Percentiles rank a stretch among this genome's conserved stretches.
phyloP scores from a whole-genome alignment of 2,113 vertebrate genomes.

The Calidris pygmaea region DNA sequence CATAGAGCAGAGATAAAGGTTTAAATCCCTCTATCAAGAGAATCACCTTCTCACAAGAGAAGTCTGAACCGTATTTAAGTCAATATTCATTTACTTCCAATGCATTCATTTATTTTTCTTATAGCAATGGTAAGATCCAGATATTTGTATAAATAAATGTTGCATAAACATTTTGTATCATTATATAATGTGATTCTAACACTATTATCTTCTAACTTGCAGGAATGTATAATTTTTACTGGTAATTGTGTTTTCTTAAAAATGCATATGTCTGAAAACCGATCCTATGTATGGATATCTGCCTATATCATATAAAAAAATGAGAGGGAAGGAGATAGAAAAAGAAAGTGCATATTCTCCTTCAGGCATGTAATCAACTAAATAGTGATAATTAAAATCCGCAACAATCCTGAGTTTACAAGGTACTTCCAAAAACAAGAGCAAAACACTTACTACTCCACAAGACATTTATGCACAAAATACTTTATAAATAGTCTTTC shows the following conservation, averaged over 20 bases:
- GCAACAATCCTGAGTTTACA: neutral
- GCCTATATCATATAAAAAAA: neutral
- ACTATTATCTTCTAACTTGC: neutral
- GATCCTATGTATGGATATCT: neutral
- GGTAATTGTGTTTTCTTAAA: neutral
- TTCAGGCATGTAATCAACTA: neutral
- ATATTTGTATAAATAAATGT: neutral
- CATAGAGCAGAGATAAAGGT: neutral
- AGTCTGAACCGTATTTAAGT: conserved; percentile 3
- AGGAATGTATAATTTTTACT: neutral
- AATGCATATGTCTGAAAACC: neutral
- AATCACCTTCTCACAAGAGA: neutral
- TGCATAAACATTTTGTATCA: neutral
- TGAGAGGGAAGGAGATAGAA: neutral
- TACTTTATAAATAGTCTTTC: neutral
- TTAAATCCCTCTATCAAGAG: conserved; percentile 4
- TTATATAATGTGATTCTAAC: neutral
- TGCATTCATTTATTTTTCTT: neutral
- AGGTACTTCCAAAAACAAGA: neutral
- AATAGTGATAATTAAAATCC: neutral
- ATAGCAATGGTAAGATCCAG: neutral
- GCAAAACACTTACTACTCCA: neutral
- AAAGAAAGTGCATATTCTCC: neutral
- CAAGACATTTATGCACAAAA: neutral
- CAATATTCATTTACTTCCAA: neutral